Percentiles rank a stretch among this genome's conserved stretches.
Conservation (phyloP, 2,113 vertebrate genomes). For the Zosterops pallidus region DNA sequence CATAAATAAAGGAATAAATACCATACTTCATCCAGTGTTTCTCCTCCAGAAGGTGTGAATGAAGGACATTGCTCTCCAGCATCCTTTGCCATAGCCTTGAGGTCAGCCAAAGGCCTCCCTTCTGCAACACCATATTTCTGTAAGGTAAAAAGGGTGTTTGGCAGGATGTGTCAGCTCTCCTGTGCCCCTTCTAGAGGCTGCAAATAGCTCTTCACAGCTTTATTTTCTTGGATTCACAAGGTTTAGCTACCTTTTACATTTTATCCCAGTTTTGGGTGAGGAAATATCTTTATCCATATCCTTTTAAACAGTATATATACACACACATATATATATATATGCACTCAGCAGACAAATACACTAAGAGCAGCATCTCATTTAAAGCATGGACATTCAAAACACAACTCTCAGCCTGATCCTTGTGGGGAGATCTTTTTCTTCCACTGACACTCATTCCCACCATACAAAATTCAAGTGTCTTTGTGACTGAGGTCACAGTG, state of each 20-base stretch:
- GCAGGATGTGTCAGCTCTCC: neutral
- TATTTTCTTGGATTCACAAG: neutral
- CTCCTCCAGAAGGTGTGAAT: conserved; percentile 91
- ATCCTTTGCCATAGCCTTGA: conserved; percentile 92
- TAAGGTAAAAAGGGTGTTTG: neutral
- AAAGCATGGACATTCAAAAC: neutral
- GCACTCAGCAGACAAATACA: neutral
- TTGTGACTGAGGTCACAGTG: neutral
- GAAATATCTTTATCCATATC: neutral
- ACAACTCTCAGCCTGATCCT: neutral
- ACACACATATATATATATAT: neutral
- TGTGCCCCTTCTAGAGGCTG: neutral
- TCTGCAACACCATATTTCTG: conserved; percentile 91
- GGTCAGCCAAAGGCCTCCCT: conserved; percentile 82
- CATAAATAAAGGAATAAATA: neutral
- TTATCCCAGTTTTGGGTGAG: neutral
- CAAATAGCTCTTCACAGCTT: neutral
- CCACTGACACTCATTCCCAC: neutral
- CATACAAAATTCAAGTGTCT: neutral
- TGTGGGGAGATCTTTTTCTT: neutral
- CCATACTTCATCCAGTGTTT: conserved; percentile 89
- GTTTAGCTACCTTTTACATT: neutral
- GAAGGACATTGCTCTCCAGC: conserved; percentile 82
- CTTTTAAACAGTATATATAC: neutral
- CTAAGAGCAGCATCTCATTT: neutral